These are phyloP conservation scores for Cataglyphis altisquamis DNA, from an alignment of 2,888 invertebrate genomes.

Conservation along the genomic window DNA sequence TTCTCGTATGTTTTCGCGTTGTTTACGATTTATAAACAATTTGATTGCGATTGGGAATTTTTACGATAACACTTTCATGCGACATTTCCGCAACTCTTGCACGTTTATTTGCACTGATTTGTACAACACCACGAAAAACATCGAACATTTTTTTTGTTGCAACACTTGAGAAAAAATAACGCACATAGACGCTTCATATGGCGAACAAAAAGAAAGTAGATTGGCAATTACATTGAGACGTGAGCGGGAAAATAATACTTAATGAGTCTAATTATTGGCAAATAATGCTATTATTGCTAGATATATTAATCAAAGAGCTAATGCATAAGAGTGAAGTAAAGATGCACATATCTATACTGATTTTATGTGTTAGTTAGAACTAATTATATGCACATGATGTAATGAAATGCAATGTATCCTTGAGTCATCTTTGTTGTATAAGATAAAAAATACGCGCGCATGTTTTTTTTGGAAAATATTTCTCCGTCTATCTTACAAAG, in stretches of 20 bases:
- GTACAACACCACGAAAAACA: neutral
- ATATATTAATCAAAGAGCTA: neutral
- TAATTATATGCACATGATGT: slow-evolving; percentile 1
- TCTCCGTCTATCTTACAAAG: neutral
- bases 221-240: slow-evolving; percentile 1
- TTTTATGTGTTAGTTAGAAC: neutral
- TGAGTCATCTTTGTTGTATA: slow-evolving; percentile 14
- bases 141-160: neutral
- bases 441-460: slow-evolving; percentile 10
- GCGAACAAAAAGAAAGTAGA: neutral
- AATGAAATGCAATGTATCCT: slow-evolving; percentile 1
- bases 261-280: neutral
- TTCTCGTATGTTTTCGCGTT: slow-evolving; percentile 58
- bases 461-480: slow-evolving; percentile 10
- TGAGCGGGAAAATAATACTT: neutral
- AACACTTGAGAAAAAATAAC: neutral
- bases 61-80: slow-evolving; percentile 36
- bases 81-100: neutral
- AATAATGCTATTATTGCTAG: neutral
- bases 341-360: neutral
- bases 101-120: neutral
- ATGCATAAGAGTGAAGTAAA: neutral
- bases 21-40: slow-evolving; percentile 66
- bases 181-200: neutral
- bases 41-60: slow-evolving; percentile 50